Percentiles rank a stretch among this genome's conserved stretches.
Conservation (phyloP, 2,113 vertebrate species). For the Agelaius tricolor region DNA sequence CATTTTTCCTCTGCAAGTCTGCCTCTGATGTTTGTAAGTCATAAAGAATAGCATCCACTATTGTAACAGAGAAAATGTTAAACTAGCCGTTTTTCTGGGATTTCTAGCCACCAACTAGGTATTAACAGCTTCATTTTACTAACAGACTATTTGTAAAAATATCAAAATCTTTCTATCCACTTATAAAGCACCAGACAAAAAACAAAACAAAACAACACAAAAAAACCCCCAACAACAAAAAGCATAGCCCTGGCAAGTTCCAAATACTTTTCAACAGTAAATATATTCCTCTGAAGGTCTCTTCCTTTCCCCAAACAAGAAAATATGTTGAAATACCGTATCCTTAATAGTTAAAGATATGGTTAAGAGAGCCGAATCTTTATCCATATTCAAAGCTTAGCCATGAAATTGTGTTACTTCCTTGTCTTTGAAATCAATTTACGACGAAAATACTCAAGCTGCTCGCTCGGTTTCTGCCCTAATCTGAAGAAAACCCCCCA, state of each 20-base stretch:
- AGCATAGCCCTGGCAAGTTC: background rate
- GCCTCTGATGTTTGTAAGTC: background rate
- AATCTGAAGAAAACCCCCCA: slow-evolving; percentile 32
- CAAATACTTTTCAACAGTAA: background rate
- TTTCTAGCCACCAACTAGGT: background rate
- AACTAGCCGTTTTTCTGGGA: background rate
- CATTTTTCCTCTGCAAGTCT: background rate
- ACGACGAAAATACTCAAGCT: background rate
- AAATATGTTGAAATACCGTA: slow-evolving; percentile 28
- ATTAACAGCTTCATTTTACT: background rate
- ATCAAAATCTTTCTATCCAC: background rate
- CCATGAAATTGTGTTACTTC: slow-evolving; percentile 68
- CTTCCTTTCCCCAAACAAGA: background rate
- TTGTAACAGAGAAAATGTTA: background rate
- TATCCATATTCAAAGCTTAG: slow-evolving; percentile 65
- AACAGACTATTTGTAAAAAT: background rate
- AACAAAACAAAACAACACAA: background rate
- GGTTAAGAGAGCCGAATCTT: slow-evolving; percentile 60
- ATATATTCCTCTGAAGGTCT: background rate
- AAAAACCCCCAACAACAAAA: background rate
- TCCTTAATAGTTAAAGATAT: slow-evolving; percentile 56
- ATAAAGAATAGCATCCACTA: background rate
- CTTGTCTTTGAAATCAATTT: slow-evolving; percentile 58
- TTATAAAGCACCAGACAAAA: background rate
- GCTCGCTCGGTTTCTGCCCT: background rate